Base-by-base conservation (phyloP, 1,140 invertebrate species). In the Halesus radiatus region DNA sequence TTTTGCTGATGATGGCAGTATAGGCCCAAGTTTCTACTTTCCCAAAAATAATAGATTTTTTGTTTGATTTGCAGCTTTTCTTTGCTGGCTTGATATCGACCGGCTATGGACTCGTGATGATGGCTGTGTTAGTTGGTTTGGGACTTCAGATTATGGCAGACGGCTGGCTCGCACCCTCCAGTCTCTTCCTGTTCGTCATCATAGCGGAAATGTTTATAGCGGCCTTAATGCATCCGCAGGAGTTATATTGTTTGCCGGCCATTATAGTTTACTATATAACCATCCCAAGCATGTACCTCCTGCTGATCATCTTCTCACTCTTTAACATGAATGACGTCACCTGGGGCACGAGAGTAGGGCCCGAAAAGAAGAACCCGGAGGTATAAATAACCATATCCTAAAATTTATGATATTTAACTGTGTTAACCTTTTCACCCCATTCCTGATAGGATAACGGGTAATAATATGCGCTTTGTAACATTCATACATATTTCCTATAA, bases 71-170 rank as follows among this genome's bases (percentile, higher is more conserved):
- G 68, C 90, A 97, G 94, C 92, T 99, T 84, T 87, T 98, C 13
- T 93, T 98, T 64, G 98, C 98, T 4, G 98, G 99, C 88, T 96
- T 99, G 84, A 88, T 99, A 83, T 99, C 97, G 23, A 98, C 98
- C 23, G 92, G 93, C 3, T 99, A 99, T 88, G 98, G 98, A 6
- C 92, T 99, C 86, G 95, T 99, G 80, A 99, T 99, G 98, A 98
- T 99, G 95, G 98, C 98, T 84, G 98, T 99, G 4, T 96, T 99
- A 76, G 98, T 99, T 18, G 98, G 98, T 92, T 99, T 98, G 0
- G 96, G 97, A 0, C 92, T 98, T n/a, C 98, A 99, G 87, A 92
- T 99, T 85, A 95, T 96, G 23, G 96, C 98, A 92, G 97, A 98
- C 90, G 97, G 97, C 29, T 93, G 98, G 60, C 97, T 96, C 60